Evolutionary conservation across 2,113 vertebrate species (phyloP), one percentile per base, ranked within the genome.

Genomic region (Pampusana beccarii): DNA sequence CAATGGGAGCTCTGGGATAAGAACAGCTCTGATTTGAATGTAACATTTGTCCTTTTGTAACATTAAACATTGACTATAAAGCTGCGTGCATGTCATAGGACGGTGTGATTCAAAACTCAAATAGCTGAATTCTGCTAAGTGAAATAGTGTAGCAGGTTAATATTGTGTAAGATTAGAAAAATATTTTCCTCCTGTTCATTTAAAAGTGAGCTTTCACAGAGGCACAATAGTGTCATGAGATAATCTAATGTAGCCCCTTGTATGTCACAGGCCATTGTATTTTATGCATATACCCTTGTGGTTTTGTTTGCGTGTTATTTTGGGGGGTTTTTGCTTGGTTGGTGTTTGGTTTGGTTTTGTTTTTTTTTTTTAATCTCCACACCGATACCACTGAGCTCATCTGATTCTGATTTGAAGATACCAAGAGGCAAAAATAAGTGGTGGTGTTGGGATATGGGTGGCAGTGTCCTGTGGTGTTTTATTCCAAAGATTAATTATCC

Each of bases 381-480:
- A 8, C 4, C 64, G n/a, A 11, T 62, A 51, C 65, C 78, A n/a
- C 42, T 23, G 13, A 60, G 9, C 6, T 82, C 5, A 12, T 31
- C 19, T 82, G 17, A 65, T 64, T 80, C 33, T 80, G 28, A 33
- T 64, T 58, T 40, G 23, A 54, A 79, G 56, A 26, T 29, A 40
- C 2, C 4, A 21, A 46, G 8, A 34, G 10, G 25, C 4, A 48
- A 73, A 25, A 58, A 40, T 48, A n/a, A 1, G 1, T 21, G 4
- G 9, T 58, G 13, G 5, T 38, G 10, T 24, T 69, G 16, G 25
- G 26, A 53, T 23, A 2, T 4, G 10, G 19, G 7, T 31, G 26
- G 29, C 57, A 15, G 2, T 24, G 48, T 20, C 8, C 38, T 90
- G 34, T 58, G 9, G 3, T 46, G 9, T 4, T 88, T 85, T 81